These are phyloP conservation scores for Protomyctophum bolini DNA, from an alignment of 2,113 vertebrate species.

Conservation along the genomic window DNA sequence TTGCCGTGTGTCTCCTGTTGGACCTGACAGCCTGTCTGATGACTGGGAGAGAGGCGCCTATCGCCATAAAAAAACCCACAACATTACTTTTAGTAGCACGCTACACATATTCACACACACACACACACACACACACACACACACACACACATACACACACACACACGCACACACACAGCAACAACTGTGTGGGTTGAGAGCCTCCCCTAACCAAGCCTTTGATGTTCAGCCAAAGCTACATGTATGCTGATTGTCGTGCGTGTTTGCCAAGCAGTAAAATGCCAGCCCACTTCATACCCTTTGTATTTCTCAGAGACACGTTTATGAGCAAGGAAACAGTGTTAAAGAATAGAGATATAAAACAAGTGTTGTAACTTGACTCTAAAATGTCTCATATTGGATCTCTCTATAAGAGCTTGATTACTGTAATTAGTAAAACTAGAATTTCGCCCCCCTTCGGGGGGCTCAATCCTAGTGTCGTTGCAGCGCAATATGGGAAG, in stretches of 20 bases:
- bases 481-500: no score
- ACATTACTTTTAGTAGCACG: neutral
- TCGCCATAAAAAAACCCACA: constrained; percentile 15
- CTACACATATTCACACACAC: constrained; percentile 13
- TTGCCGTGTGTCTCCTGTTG: constrained; percentile 7
- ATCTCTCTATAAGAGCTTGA: neutral
- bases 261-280: constrained; percentile 28
- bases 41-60: constrained; percentile 13
- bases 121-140: neutral
- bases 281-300: neutral
- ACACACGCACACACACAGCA: no score
- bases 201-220: constrained; percentile 16
- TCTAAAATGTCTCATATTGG: constrained; percentile 3
- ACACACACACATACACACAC: no score
- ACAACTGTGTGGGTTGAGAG: neutral
- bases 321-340: neutral
- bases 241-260: constrained; percentile 19
- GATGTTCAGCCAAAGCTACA: constrained; percentile 30
- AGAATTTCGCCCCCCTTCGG: no score
- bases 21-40: constrained; percentile 7
- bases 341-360: neutral
- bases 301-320: constrained; percentile 2
- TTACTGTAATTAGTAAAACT: neutral
- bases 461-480: no score
- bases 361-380: neutral